phyloP scores from a whole-genome alignment of 1,140 invertebrate genomes.

The Drosophila aff. region DNA sequence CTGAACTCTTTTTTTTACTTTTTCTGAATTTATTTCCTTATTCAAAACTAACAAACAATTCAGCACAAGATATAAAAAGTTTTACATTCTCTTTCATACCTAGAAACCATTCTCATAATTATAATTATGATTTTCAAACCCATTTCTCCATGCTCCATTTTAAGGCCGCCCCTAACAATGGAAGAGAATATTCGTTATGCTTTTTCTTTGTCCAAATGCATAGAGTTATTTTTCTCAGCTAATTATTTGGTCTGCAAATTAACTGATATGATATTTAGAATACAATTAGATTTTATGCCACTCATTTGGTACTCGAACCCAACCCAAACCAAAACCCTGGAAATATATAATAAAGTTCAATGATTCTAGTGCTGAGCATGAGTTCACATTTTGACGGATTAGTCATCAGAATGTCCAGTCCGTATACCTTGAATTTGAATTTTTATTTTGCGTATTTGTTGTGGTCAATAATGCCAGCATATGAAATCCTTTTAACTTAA shows the following conservation, averaged over 20 bases:
- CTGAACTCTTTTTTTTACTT: neutral
- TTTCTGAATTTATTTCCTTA: conserved; percentile 7
- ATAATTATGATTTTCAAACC: conserved; percentile 30
- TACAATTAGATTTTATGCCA: conserved; percentile 8
- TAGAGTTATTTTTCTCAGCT: conserved; percentile 32
- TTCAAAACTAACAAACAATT: conserved; percentile 6
- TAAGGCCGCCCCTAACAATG: conserved; percentile 22
- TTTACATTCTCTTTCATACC: conserved; percentile 40
- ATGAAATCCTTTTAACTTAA: conserved; percentile 9
- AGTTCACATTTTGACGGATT: conserved; percentile 52
- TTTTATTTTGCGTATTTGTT: neutral
- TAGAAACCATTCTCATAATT: conserved; percentile 44
- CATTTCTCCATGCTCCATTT: conserved; percentile 42
- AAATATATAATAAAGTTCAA: conserved; percentile 56
- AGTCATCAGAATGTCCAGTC: conserved; percentile 50
- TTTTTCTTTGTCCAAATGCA: conserved; percentile 44
- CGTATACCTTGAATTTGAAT: conserved; percentile 17
- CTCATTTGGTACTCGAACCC: neutral
- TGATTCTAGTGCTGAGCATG: conserved; percentile 59
- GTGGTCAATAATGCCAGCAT: neutral
- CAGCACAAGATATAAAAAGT: conserved; percentile 5
- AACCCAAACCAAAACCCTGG: conserved; percentile 1
- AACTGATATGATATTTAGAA: conserved; percentile 23
- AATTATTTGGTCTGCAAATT: conserved; percentile 33
- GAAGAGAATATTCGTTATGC: conserved; percentile 35